Conservation (phyloP, 2,797 vertebrate species). For the Ctenochaetus hawaiiensis region DNA sequence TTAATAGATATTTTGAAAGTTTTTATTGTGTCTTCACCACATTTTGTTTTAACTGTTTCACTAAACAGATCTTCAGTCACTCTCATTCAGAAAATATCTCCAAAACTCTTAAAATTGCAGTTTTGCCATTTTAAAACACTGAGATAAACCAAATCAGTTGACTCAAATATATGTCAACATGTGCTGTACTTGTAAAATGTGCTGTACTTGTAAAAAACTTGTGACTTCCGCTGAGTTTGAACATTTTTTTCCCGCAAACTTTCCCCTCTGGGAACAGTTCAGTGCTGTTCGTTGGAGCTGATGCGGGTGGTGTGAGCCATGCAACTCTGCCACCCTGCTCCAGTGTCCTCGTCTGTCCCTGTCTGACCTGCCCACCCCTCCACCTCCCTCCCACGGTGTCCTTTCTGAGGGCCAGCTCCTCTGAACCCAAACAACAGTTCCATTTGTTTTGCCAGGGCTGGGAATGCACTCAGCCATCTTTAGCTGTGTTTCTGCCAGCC, state of each 20-base stretch:
- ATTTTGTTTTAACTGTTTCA: slow-evolving; percentile 31
- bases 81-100: slow-evolving; percentile 41
- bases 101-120: slow-evolving; percentile 26
- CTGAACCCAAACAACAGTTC: slow-evolving; percentile 83
- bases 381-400: slow-evolving; percentile 68
- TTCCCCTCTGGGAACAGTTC: slow-evolving; percentile 56
- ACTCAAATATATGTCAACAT: neutral
- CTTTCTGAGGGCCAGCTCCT: slow-evolving; percentile 78
- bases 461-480: slow-evolving; percentile 80
- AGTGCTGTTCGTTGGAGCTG: slow-evolving; percentile 60
- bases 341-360: slow-evolving; percentile 79
- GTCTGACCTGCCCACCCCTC: slow-evolving; percentile 66
- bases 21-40: slow-evolving; percentile 45
- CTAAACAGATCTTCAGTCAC: slow-evolving; percentile 27
- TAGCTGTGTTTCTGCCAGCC: slow-evolving; percentile 70
- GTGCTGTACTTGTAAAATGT: slow-evolving; percentile 16
- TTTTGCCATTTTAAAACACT: slow-evolving; percentile 10
- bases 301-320: slow-evolving; percentile 68
- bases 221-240: slow-evolving; percentile 37
- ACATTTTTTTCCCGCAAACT: slow-evolving; percentile 31
- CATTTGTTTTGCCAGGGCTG: slow-evolving; percentile 82
- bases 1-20: slow-evolving; percentile 32
- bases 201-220: slow-evolving; percentile 25
- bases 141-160: slow-evolving; percentile 13
- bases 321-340: slow-evolving; percentile 67